phyloP scores from a whole-genome alignment of 1,140 invertebrate species.

The Schlechtendalia chinensis region DNA sequence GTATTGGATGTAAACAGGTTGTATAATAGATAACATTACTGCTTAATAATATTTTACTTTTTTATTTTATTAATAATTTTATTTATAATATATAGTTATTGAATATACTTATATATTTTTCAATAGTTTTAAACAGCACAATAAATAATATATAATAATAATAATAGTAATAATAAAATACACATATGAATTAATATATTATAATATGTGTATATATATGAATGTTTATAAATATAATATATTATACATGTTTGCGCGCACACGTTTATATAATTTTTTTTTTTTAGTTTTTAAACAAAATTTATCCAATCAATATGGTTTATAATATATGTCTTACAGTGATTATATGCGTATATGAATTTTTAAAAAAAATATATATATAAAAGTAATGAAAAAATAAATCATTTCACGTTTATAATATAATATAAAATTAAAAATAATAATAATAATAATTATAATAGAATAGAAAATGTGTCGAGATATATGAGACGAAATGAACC shows the following conservation, averaged over 20 bases:
- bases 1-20: too few species aligned
- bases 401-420: slow-evolving; percentile 31
- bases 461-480: slow-evolving; percentile 38
- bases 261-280: slow-evolving; percentile 24
- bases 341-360: too few species aligned
- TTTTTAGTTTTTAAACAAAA: neutral
- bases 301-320: slow-evolving; percentile 21
- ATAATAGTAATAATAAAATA: slow-evolving; percentile 31
- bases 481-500: slow-evolving; percentile 35
- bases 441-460: slow-evolving; percentile 43
- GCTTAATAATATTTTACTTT: neutral
- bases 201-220: neutral
- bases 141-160: slow-evolving; percentile 44
- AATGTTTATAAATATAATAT: neutral
- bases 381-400: slow-evolving; percentile 49
- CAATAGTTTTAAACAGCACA: slow-evolving; percentile 36
- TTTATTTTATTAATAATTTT: neutral
- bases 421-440: slow-evolving; percentile 44
- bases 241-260: slow-evolving; percentile 7
- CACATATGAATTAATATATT: slow-evolving; percentile 13
- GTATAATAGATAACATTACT: too few species aligned
- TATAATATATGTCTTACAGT: slow-evolving; percentile 15
- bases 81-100: slow-evolving; percentile 20
- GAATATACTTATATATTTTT: slow-evolving; percentile 25
- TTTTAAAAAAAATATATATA: slow-evolving; percentile 33